A percentile compares a stretch with the other conserved stretches of the same genome.
These are phyloP conservation scores for Drosophila triauraria DNA, from an alignment of 1,140 invertebrate species.

Conservation along the genomic window DNA sequence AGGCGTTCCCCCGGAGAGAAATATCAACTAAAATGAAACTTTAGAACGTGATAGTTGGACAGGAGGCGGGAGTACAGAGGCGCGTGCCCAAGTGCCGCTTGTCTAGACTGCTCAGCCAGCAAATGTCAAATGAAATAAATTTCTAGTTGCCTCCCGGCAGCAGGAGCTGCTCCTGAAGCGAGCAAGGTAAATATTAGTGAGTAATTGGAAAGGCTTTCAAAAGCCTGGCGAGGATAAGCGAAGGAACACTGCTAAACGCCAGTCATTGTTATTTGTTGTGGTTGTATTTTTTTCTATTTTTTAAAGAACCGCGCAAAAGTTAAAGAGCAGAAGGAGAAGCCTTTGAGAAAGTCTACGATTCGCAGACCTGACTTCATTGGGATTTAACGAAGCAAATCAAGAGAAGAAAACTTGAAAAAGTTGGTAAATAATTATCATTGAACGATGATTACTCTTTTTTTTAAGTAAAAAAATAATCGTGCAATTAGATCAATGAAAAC, in stretches of 20 bases:
- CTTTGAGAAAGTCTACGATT: conserved; percentile 12
- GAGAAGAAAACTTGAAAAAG: conserved; percentile 14
- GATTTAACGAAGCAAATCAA: conserved; percentile 52
- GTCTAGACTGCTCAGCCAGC: conserved; percentile 58
- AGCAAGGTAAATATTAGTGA: conserved; percentile 61
- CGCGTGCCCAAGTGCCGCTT: conserved; percentile 63
- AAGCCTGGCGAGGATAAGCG: conserved; percentile 4
- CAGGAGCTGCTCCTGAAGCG: not conserved
- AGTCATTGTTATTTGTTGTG: conserved; percentile 61
- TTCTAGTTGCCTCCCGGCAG: conserved; percentile 29
- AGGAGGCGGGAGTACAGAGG: conserved; percentile 23
- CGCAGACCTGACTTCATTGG: conserved; percentile 19
- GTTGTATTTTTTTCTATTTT: conserved; percentile 3
- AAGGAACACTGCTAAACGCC: conserved; percentile 25
- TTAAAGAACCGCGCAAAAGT: conserved; percentile 17
- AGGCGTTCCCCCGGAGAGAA: conserved; percentile 28
- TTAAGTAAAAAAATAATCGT: not conserved
- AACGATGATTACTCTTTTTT: not conserved
- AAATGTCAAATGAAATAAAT: conserved; percentile 65
- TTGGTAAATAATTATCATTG: no score
- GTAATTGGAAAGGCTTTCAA: conserved; percentile 56
- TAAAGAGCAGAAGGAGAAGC: conserved; percentile 9
- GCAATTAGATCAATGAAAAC: not conserved
- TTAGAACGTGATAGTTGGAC: conserved; percentile 24
- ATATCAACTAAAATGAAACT: conserved; percentile 30